Conservation (phyloP, 2,797 vertebrate species). For the Bufotes viridis region DNA sequence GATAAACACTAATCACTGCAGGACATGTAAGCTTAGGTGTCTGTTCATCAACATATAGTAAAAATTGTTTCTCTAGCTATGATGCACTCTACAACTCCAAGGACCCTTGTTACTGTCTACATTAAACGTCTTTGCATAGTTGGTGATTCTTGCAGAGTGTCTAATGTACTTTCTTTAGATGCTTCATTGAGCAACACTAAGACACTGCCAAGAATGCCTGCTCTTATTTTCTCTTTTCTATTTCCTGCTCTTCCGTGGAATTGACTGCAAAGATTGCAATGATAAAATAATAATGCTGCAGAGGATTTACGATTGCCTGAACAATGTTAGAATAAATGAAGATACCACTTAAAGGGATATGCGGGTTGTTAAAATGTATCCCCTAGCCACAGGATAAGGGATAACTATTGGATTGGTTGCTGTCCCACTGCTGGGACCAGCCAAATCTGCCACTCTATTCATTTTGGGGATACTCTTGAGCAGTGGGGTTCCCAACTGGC, state of each 20-base stretch:
- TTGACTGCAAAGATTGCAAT: not conserved
- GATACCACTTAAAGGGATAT: not conserved
- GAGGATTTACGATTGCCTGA: not conserved
- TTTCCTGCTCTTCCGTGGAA: not conserved
- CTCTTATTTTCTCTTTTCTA: not conserved
- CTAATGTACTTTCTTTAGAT: conserved; percentile 22
- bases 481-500: no score
- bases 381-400: no score
- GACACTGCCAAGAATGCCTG: not conserved
- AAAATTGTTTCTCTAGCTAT: not conserved
- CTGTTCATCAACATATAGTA: conserved; percentile 10
- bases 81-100: not conserved
- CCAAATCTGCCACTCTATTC: no score
- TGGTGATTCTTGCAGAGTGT: not conserved
- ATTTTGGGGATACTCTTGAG: no score
- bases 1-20: not conserved
- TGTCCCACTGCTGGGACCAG: no score
- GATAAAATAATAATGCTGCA: not conserved
- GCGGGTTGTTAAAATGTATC: no score
- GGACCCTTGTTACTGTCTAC: not conserved
- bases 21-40: not conserved
- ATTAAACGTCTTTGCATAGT: conserved; percentile 16
- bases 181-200: not conserved
- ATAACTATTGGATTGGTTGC: no score
- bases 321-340: not conserved